Evolutionary conservation across 1,140 invertebrate species (phyloP).

Genomic region (Drosophila navojoa): DNA sequence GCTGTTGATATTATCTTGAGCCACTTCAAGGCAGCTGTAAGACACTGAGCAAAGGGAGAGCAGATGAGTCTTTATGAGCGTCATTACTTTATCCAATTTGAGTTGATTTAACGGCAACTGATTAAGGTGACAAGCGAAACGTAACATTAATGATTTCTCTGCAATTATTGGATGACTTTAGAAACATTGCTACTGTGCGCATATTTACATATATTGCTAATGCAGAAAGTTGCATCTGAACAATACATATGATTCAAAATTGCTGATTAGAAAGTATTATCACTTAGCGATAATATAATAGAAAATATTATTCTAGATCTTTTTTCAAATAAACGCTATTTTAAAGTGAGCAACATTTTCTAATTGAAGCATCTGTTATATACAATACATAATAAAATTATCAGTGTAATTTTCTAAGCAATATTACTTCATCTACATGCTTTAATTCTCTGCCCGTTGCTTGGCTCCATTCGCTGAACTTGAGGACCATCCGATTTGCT

Average conservation of each 20-base stretch:
- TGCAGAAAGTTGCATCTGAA: too few relatives aligned
- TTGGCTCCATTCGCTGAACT: background rate
- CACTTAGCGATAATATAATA: too few relatives aligned
- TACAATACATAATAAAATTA: too few relatives aligned
- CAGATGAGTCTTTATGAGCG: constrained; percentile 28
- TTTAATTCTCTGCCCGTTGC: constrained; percentile 16
- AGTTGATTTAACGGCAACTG: constrained; percentile 49
- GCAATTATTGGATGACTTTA: too few relatives aligned
- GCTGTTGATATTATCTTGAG: constrained; percentile 9
- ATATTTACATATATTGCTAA: background rate
- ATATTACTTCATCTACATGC: background rate
- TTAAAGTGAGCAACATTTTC: too few relatives aligned
- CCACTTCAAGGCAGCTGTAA: constrained; percentile 1
- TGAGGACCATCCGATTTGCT: constrained; percentile 20
- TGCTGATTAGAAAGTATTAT: too few relatives aligned
- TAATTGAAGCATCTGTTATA: too few relatives aligned
- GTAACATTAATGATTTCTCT: constrained; percentile 5
- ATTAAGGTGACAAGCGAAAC: constrained; percentile 28
- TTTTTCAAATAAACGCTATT: too few relatives aligned
- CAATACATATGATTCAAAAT: too few relatives aligned
- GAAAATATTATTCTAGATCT: too few relatives aligned
- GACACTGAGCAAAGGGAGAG: constrained; percentile 13
- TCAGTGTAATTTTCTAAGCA: background rate
- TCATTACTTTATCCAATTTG: constrained; percentile 53
- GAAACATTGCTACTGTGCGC: too few relatives aligned